Conservation (phyloP, 1,140 invertebrate species). For the Magallana gigas region DNA sequence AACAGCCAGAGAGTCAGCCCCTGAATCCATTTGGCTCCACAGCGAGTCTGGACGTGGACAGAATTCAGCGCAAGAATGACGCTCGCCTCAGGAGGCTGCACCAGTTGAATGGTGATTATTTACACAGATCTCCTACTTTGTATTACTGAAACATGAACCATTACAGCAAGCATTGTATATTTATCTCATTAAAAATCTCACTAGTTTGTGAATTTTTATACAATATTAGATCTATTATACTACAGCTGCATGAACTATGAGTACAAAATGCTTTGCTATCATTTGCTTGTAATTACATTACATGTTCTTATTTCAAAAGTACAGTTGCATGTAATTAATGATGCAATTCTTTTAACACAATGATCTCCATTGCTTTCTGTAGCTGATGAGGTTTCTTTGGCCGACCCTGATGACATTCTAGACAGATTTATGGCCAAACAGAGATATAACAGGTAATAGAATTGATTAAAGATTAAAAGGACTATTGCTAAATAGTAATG, state of each 20-base stretch:
- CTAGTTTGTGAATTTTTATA: too few relatives aligned
- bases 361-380: neutral
- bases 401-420: slow-evolving; percentile 78
- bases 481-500: neutral
- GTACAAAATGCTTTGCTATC: too few relatives aligned
- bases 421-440: slow-evolving; percentile 78
- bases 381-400: slow-evolving; percentile 77
- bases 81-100: slow-evolving; percentile 74
- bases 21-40: slow-evolving; percentile 72
- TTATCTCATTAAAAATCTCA: too few relatives aligned
- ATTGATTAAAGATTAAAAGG: neutral
- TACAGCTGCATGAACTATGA: too few relatives aligned
- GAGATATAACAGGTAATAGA: slow-evolving; percentile 72
- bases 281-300: too few relatives aligned
- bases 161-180: too few relatives aligned
- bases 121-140: too few relatives aligned
- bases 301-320: too few relatives aligned
- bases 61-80: slow-evolving; percentile 76
- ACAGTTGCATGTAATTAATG: too few relatives aligned
- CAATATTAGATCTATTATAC: too few relatives aligned
- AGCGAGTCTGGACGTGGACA: slow-evolving; percentile 76
- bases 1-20: slow-evolving; percentile 47
- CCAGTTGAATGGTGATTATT: slow-evolving; percentile 69
- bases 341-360: neutral
- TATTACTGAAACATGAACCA: too few relatives aligned